Evolutionary conservation across 2,888 invertebrate genomes (phyloP).

Genomic region (Drosophila meridionalis): DNA sequence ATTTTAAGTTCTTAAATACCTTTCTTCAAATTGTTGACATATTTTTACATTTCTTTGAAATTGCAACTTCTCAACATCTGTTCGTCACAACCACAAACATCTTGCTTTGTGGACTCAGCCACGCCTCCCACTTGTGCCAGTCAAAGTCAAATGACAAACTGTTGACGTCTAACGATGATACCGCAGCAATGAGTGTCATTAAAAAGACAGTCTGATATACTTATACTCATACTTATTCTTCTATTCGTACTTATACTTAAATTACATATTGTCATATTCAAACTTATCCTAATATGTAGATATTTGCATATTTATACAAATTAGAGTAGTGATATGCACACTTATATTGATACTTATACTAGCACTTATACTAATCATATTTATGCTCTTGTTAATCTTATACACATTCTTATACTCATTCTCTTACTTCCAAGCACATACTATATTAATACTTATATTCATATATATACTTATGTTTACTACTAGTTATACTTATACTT

Average conservation of each 20-base stretch:
- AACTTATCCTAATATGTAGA: neutral
- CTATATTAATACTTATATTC: neutral
- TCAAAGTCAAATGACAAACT: constrained; percentile 32
- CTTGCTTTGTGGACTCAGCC: constrained; percentile 17
- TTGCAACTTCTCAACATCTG: neutral
- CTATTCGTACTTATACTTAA: constrained; percentile 6
- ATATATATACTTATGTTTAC: neutral
- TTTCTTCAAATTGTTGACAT: neutral
- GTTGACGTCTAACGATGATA: constrained; percentile 47
- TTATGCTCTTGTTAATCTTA: neutral
- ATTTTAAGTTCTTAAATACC: neutral
- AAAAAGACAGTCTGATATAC: constrained; percentile 9
- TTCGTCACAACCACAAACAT: neutral
- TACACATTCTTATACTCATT: neutral
- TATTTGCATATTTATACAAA: neutral
- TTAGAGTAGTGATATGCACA: neutral
- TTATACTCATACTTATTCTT: neutral
- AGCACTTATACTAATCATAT: neutral
- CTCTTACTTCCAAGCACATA: too few relatives aligned
- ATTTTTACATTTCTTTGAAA: neutral
- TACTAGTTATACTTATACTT: neutral
- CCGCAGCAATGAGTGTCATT: constrained; percentile 9
- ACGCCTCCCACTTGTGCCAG: constrained; percentile 32
- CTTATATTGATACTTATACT: neutral
- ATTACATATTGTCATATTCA: neutral